phyloP scores from a whole-genome alignment of 1,140 invertebrate species.

The Harlomillsia oculata region DNA sequence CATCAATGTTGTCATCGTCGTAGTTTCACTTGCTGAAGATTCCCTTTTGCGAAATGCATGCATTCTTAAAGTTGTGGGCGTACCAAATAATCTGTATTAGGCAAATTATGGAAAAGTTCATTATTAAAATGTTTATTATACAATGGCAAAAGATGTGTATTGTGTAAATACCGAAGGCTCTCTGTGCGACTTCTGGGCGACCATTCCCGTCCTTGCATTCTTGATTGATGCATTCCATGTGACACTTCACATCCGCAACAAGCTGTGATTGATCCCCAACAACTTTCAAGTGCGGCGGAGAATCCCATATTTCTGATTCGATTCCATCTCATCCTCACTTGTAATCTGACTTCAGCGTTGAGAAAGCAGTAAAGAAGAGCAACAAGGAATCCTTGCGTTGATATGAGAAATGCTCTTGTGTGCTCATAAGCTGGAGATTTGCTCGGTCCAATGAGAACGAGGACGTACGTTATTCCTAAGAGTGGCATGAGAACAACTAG shows the following conservation, averaged over 20 bases:
- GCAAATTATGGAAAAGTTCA: too few relatives aligned
- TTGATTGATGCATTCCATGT: neutral
- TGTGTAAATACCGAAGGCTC: conserved; percentile 59
- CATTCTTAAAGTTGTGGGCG: neutral
- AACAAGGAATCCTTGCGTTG: conserved; percentile 75
- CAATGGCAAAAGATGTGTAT: too few relatives aligned
- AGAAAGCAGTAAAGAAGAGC: conserved; percentile 84
- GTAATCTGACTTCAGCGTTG: conserved; percentile 81
- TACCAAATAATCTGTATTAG: too few relatives aligned
- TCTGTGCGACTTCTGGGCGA: conserved; percentile 66
- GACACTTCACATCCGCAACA: conserved; percentile 7
- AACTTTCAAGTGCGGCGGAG: neutral
- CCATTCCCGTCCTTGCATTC: conserved; percentile 47
- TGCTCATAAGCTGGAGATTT: conserved; percentile 39
- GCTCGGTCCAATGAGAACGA: conserved; percentile 57
- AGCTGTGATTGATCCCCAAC: neutral
- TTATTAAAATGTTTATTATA: too few relatives aligned
- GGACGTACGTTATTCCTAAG: conserved; percentile 75
- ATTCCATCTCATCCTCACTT: conserved; percentile 65
- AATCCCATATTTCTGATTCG: conserved; percentile 37
- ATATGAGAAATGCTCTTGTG: conserved; percentile 59
- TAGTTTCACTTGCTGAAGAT: conserved; percentile 24
- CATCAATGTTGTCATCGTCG: conserved; percentile 10
- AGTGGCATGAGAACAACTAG: conserved; percentile 76
- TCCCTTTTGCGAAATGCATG: conserved; percentile 19